These are phyloP conservation scores for Austrolebias charrua DNA, from an alignment of 2,797 vertebrate genomes.

Conservation along the genomic window DNA sequence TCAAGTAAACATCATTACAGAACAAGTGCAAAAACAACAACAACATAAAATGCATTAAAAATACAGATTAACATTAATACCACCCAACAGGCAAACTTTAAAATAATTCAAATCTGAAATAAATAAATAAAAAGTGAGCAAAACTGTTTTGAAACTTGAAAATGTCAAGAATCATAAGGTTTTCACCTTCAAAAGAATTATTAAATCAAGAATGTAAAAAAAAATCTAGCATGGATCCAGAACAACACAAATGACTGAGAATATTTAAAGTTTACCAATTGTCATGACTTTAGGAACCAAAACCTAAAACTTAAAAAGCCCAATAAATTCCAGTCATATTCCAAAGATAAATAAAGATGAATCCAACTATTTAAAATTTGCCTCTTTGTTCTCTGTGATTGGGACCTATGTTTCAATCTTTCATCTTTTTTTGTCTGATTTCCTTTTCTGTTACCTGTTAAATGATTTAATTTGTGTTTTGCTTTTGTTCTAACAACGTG, in stretches of 20 bases:
- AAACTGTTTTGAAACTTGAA: neutral
- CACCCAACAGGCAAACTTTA: neutral
- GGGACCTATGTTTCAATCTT: neutral
- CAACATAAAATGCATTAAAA: conserved; percentile 11
- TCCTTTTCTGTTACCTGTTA: conserved; percentile 1
- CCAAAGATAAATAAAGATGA: conserved; percentile 5
- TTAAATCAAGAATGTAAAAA: neutral
- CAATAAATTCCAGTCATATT: neutral
- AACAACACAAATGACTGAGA: neutral
- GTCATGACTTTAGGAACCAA: neutral
- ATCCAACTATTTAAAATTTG: neutral
- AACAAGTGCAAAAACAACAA: neutral
- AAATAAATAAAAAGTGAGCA: neutral
- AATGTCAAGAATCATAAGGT: neutral
- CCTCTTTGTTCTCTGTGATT: conserved; percentile 8
- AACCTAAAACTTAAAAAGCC: neutral
- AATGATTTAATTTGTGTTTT: conserved; percentile 1
- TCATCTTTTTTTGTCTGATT: neutral
- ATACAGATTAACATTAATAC: neutral
- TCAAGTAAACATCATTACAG: conserved; percentile 1
- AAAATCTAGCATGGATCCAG: neutral
- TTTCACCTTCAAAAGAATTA: conserved; percentile 6
- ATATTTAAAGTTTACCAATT: neutral
- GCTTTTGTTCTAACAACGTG: neutral
- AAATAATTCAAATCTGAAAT: neutral